A percentile compares a stretch with the other conserved stretches of the same genome.
Evolutionary conservation across 1,140 invertebrate species (phyloP).

Genomic region (Diploscapter pachys): DNA sequence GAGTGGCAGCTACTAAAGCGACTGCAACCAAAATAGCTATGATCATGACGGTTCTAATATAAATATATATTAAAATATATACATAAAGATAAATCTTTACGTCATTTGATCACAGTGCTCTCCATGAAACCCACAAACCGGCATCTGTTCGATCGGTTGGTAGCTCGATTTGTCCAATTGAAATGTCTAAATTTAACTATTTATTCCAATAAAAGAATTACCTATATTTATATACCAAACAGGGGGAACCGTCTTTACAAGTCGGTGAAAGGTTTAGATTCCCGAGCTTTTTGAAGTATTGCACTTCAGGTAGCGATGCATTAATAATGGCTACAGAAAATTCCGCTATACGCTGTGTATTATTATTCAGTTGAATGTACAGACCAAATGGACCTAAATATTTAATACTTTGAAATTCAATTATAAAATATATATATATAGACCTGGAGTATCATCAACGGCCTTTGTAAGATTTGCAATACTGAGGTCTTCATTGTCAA

Average conservation of each 20-base stretch:
- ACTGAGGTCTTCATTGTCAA: no score
- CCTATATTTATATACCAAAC: neutral
- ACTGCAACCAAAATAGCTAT: constrained; percentile 22
- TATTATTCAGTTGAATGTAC: no score
- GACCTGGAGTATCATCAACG: no score
- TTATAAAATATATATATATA: no score
- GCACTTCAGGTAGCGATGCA: no score
- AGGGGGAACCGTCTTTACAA: neutral
- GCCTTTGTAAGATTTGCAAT: no score
- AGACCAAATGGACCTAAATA: no score
- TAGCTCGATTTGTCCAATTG: constrained; percentile 5
- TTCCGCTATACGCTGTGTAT: no score
- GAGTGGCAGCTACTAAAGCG: constrained; percentile 20
- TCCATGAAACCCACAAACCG: constrained; percentile 34
- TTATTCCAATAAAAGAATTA: neutral
- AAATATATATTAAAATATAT: constrained; percentile 17
- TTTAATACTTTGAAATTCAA: no score
- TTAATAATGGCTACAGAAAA: no score
- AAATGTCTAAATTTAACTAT: neutral
- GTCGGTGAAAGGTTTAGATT: neutral
- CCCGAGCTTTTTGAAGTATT: neutral
- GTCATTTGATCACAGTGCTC: constrained; percentile 39
- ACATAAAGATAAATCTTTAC: constrained; percentile 5
- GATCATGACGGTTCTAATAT: constrained; percentile 28
- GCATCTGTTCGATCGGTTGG: constrained; percentile 12